Conservation (phyloP, 2,888 invertebrate genomes). For the Subacronicta megacephala region DNA sequence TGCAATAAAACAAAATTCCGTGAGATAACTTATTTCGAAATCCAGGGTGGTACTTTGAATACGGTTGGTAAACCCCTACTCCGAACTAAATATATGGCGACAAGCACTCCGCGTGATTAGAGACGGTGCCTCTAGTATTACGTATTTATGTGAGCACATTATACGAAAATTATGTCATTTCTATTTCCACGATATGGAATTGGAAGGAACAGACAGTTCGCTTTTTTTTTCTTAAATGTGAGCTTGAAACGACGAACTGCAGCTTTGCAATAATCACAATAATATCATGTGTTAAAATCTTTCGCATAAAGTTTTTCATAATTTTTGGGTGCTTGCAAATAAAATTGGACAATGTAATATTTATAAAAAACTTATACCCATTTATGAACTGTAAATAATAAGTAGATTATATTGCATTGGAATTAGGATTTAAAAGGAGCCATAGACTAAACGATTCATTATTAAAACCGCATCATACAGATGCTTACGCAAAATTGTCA, state of each 20-base stretch:
- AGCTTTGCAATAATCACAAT: no score
- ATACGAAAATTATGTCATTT: constrained; percentile 39
- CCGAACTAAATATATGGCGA: constrained; percentile 84
- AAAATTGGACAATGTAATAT: no score
- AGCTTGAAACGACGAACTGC: no score
- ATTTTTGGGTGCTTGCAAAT: no score
- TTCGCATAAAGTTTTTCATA: no score
- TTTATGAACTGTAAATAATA: no score
- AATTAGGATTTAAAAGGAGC: no score
- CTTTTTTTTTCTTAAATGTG: constrained; percentile 2
- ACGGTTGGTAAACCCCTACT: constrained; percentile 69
- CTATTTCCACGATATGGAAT: constrained; percentile 28
- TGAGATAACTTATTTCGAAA: constrained; percentile 61
- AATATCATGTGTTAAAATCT: no score
- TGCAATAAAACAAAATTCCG: constrained; percentile 57
- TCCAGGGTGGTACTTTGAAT: constrained; percentile 66
- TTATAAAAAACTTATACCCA: no score
- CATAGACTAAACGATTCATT: no score
- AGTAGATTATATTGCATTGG: no score
- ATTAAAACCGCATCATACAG: background rate
- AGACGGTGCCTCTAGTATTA: constrained; percentile 52
- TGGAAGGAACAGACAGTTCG: constrained; percentile 4
- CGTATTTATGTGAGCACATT: constrained; percentile 49
- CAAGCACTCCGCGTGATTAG: constrained; percentile 85
- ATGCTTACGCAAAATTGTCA: constrained; percentile 17